A percentile compares a stretch with the other conserved stretches of the same genome.
Conservation (phyloP, 1,140 invertebrate species). For the Drosophila nasuta region DNA sequence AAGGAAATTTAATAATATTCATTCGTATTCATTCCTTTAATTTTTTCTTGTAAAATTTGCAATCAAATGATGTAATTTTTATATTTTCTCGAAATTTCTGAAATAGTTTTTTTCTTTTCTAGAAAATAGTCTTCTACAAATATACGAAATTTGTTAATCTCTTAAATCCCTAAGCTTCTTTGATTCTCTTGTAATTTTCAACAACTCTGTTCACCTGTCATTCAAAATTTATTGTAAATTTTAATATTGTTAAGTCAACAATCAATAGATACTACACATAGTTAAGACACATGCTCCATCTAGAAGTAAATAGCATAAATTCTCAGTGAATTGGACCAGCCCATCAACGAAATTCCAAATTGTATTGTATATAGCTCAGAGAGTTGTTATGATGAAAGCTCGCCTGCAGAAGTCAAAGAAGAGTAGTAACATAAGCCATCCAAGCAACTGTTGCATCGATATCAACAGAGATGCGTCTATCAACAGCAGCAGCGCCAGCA, state of each 20-base stretch:
- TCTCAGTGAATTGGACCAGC: constrained; percentile 14
- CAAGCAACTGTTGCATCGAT: not conserved
- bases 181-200: no score
- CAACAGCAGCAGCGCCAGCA: constrained; percentile 2
- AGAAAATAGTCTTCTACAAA: no score
- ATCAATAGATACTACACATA: not conserved
- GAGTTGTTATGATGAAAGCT: constrained; percentile 20
- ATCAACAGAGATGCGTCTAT: not conserved
- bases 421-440: not conserved
- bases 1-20: no score
- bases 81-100: no score
- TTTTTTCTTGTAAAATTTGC: no score
- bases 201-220: no score
- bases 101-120: no score
- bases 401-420: constrained; percentile 15
- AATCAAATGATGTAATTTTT: no score
- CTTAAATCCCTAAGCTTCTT: no score
- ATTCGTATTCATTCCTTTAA: no score
- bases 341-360: constrained; percentile 26
- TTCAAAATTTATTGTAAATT: no score
- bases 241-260: not conserved
- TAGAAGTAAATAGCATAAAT: constrained; percentile 28
- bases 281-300: not conserved
- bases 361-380: constrained; percentile 10
- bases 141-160: no score